phyloP scores from a whole-genome alignment of 2,888 invertebrate genomes.

The Xestia c-nigrum region DNA sequence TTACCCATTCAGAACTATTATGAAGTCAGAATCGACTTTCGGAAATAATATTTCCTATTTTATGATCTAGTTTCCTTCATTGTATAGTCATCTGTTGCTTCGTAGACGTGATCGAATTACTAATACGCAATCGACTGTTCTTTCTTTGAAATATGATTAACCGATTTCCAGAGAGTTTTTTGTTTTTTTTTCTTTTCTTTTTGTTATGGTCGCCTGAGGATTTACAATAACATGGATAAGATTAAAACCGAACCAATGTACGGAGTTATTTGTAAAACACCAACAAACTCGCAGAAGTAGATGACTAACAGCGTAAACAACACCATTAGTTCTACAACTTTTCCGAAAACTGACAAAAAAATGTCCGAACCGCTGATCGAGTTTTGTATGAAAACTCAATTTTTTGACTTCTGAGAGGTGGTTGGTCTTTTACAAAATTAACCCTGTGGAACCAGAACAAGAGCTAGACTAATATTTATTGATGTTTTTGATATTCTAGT shows the following conservation, averaged over 20 bases:
- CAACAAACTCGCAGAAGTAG: too few relatives aligned
- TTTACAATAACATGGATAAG: not conserved
- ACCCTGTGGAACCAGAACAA: too few relatives aligned
- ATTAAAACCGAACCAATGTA: not conserved
- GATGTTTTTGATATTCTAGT: too few relatives aligned
- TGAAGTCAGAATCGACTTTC: slow-evolving; percentile 46
- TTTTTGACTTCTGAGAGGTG: too few relatives aligned
- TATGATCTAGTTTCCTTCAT: slow-evolving; percentile 47
- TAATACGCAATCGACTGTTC: slow-evolving; percentile 35
- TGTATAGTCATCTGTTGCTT: slow-evolving; percentile 62
- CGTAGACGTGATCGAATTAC: slow-evolving; percentile 48
- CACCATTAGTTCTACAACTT: too few relatives aligned
- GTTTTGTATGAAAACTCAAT: too few relatives aligned
- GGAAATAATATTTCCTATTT: slow-evolving; percentile 56
- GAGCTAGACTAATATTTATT: too few relatives aligned
- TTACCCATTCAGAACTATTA: slow-evolving; percentile 45
- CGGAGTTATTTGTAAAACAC: too few relatives aligned
- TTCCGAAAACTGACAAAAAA: too few relatives aligned
- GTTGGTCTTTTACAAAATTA: too few relatives aligned
- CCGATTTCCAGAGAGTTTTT: not conserved
- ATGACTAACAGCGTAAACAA: too few relatives aligned
- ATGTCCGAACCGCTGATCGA: too few relatives aligned
- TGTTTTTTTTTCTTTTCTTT: not conserved
- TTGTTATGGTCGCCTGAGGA: not conserved
- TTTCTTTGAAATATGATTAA: slow-evolving; percentile 32